phyloP scores from a whole-genome alignment of 37 sponge, comb jelly and placozoan genomes.

The Beroe forskalii region DNA sequence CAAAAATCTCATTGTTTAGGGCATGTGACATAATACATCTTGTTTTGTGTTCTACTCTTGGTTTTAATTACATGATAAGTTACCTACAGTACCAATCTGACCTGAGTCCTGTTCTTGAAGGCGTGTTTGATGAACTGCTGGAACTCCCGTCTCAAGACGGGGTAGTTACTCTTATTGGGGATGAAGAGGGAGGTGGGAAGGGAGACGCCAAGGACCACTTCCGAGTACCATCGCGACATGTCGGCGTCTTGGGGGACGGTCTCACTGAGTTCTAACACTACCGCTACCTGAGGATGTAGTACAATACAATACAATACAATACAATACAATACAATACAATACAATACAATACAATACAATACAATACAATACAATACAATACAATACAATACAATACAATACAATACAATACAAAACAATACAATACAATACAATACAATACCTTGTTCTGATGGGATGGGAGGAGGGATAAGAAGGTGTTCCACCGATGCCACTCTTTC shows the following conservation, averaged over 20 bases:
- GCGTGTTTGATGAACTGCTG: neutral
- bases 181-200: neutral
- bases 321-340: too few species aligned
- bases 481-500: conserved; percentile 5
- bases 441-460: conserved; percentile 28
- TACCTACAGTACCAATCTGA: too few species aligned
- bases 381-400: too few species aligned
- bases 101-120: neutral
- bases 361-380: too few species aligned
- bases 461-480: conserved; percentile 25
- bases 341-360: too few species aligned
- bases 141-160: conserved; percentile 40
- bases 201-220: conserved; percentile 20
- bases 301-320: too few species aligned
- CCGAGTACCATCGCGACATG: conserved; percentile 19
- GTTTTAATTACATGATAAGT: too few species aligned
- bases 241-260: neutral
- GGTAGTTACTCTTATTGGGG: conserved; percentile 13
- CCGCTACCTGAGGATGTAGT: neutral
- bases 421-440: too few species aligned
- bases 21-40: too few species aligned
- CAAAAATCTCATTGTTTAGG: too few species aligned
- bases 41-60: too few species aligned
- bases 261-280: conserved; percentile 29
- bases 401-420: too few species aligned